Conservation (phyloP, 2,888 invertebrate genomes). For the Leptinotarsa tumamoca region DNA sequence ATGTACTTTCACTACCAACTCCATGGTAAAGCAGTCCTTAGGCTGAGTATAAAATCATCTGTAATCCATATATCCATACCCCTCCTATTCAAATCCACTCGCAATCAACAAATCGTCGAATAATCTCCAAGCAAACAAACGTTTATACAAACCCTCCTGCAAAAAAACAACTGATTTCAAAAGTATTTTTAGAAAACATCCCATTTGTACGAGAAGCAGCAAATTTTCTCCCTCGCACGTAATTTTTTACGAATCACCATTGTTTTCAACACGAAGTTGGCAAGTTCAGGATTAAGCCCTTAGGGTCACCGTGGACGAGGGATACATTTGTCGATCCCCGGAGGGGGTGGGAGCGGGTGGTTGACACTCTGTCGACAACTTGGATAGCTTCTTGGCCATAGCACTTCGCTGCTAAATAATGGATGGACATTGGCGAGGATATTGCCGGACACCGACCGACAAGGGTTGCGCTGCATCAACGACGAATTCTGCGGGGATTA, state of each 20-base stretch:
- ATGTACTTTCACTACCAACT: too few relatives aligned
- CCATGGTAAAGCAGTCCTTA: too few relatives aligned
- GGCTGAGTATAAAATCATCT: too few relatives aligned
- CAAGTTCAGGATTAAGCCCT: constrained; percentile 55
- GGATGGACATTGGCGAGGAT: constrained; percentile 59
- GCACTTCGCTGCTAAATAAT: constrained; percentile 63
- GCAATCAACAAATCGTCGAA: not conserved
- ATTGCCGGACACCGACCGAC: constrained; percentile 63
- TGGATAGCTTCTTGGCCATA: constrained; percentile 64
- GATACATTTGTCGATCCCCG: constrained; percentile 62
- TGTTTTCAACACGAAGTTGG: constrained; percentile 49
- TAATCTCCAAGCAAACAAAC: constrained; percentile 36
- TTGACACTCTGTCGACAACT: constrained; percentile 61
- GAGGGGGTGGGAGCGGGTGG: constrained; percentile 52
- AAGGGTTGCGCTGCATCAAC: constrained; percentile 62
- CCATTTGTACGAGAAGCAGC: constrained; percentile 45
- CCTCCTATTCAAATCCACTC: not conserved
- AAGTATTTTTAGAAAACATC: constrained; percentile 42
- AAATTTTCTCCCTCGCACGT: constrained; percentile 46
- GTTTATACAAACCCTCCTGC: constrained; percentile 32
- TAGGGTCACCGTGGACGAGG: constrained; percentile 61
- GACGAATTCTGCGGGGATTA: constrained; percentile 44
- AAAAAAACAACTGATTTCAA: constrained; percentile 39
- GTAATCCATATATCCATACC: not conserved
- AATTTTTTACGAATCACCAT: constrained; percentile 51